Conservation (phyloP, 2,888 invertebrate species). For the Apodemia duryi region DNA sequence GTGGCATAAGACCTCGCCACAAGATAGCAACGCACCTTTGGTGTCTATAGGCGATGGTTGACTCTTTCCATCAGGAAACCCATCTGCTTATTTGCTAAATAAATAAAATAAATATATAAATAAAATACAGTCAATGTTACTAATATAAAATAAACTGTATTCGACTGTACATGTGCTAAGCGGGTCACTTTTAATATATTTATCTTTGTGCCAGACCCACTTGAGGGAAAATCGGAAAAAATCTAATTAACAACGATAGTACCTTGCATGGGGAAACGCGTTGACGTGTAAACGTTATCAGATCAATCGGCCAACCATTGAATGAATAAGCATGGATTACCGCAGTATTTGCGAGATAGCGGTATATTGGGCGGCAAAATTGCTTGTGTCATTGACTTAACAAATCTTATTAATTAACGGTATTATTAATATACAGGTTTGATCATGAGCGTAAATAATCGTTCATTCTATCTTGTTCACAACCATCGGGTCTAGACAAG, state of each 20-base stretch:
- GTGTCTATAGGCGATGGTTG: no score
- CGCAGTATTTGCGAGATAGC: not conserved
- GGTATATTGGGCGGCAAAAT: not conserved
- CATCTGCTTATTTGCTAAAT: no score
- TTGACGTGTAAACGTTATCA: slow-evolving; percentile 14
- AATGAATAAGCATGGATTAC: slow-evolving; percentile 7
- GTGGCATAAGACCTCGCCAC: no score
- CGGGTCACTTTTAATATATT: slow-evolving; percentile 13
- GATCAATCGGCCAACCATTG: slow-evolving; percentile 9
- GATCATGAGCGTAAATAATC: no score
- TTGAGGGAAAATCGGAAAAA: slow-evolving; percentile 14
- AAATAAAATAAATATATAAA: no score
- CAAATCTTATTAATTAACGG: not conserved
- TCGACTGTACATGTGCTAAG: not conserved
- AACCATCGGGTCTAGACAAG: no score
- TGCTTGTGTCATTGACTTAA: not conserved
- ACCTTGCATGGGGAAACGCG: slow-evolving; percentile 11
- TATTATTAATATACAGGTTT: no score
- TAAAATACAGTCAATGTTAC: not conserved
- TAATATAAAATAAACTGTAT: not conserved
- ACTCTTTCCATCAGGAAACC: no score
- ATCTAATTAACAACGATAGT: slow-evolving; percentile 11
- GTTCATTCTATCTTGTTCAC: no score
- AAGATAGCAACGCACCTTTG: no score
- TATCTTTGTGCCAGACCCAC: slow-evolving; percentile 12